A percentile compares a stretch with the other conserved stretches of the same genome.
Evolutionary conservation across 37 sponge, comb jelly and placozoan species (phyloP).

Genomic region (Mnemiopsis leidyi): DNA sequence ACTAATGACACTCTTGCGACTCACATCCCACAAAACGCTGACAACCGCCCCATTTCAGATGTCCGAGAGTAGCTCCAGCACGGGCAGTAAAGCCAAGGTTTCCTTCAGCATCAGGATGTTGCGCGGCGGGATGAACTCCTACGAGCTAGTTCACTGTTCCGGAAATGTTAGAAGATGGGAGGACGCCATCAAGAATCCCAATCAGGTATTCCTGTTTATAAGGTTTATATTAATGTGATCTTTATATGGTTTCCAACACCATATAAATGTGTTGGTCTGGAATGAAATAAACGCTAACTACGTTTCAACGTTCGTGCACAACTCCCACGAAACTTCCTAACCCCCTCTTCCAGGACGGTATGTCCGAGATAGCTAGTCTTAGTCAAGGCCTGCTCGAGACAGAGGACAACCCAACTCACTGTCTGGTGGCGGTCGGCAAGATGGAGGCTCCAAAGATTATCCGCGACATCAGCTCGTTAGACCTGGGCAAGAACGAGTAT

Average conservation of each 20-base stretch:
- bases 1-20: background rate
- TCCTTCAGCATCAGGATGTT: constrained; percentile 55
- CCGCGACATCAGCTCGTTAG: constrained; percentile 51
- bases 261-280: background rate
- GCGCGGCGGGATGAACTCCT: constrained; percentile 42
- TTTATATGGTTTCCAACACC: background rate
- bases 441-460: constrained; percentile 60
- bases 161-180: constrained; percentile 51
- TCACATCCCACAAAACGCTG: background rate
- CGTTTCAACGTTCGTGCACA: no score
- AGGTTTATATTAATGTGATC: background rate
- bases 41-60: constrained; percentile 8
- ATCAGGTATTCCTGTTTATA: constrained; percentile 21
- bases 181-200: constrained; percentile 66
- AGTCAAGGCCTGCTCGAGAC: constrained; percentile 40
- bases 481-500: constrained; percentile 62
- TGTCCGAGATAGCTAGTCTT: constrained; percentile 61
- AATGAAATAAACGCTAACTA: background rate
- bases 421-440: constrained; percentile 54
- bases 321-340: no score
- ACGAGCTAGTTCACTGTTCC: constrained; percentile 49
- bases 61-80: constrained; percentile 41
- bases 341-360: constrained; percentile 9
- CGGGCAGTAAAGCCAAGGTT: constrained; percentile 52
- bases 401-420: constrained; percentile 56